phyloP scores from a whole-genome alignment of 2,113 vertebrate species.

The Charadrius vociferus region DNA sequence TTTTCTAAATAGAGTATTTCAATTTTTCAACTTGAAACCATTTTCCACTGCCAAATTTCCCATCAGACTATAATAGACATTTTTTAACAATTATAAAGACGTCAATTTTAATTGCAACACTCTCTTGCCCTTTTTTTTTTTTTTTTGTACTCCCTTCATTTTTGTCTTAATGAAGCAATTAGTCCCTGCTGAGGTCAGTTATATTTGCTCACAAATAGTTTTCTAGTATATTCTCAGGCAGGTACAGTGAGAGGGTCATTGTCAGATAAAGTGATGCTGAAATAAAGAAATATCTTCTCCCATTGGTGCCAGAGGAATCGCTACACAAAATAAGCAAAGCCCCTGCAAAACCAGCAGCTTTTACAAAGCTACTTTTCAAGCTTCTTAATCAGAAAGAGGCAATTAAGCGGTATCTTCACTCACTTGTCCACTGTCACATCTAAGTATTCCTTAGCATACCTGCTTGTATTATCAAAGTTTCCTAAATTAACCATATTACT shows the following conservation, averaged over 20 bases:
- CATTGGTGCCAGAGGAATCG: background rate
- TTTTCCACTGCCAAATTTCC: background rate
- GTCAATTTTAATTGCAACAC: background rate
- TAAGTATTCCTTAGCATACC: background rate
- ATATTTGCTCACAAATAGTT: background rate
- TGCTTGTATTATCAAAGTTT: background rate
- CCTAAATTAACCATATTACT: background rate
- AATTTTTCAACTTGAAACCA: background rate
- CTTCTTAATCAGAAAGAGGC: background rate
- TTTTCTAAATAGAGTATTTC: background rate
- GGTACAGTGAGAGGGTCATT: background rate
- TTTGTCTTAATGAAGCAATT: constrained; percentile 23
- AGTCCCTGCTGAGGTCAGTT: background rate
- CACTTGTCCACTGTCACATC: background rate
- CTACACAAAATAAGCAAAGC: background rate
- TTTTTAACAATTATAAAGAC: background rate
- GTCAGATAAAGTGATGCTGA: background rate
- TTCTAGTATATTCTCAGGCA: background rate
- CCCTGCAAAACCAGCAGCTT: background rate
- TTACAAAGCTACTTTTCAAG: background rate
- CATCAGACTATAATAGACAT: background rate
- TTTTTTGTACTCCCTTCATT: background rate
- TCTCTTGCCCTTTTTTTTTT: background rate
- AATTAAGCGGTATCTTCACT: background rate
- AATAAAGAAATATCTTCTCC: background rate